Conservation (phyloP, 2,797 vertebrate species). For the Sebastiscus tertius region DNA sequence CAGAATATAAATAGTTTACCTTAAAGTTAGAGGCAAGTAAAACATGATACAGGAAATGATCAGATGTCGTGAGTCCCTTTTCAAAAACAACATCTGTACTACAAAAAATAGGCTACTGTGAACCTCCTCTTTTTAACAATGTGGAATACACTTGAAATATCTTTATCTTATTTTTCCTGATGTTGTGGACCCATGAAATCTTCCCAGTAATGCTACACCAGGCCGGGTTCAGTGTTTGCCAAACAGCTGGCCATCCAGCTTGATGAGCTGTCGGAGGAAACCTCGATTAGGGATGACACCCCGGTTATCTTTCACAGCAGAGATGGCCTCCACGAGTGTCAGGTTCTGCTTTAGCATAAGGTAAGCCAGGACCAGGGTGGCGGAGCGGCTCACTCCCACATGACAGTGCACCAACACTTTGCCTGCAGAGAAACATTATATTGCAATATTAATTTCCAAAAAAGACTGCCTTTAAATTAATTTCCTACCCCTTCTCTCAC, state of each 20-base stretch:
- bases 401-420: constrained; percentile 94
- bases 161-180: background rate
- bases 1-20: background rate
- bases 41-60: background rate
- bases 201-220: background rate
- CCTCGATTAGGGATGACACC: constrained; percentile 93
- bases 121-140: background rate
- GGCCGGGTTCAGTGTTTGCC: constrained; percentile 57
- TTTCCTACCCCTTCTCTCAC: constrained; percentile 38
- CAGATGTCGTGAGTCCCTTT: background rate
- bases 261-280: constrained; percentile 90
- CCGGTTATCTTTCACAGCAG: constrained; percentile 91
- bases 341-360: constrained; percentile 93
- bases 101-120: background rate
- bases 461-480: background rate
- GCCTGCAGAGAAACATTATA: constrained; percentile 74
- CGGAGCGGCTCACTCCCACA: constrained; percentile 93
- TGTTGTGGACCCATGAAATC: background rate
- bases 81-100: background rate
- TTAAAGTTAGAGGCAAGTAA: background rate
- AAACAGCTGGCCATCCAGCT: constrained; percentile 87
- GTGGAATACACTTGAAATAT: background rate
- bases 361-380: constrained; percentile 93
- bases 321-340: constrained; percentile 92
- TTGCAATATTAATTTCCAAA: background rate